phyloP scores from a whole-genome alignment of 30 jellyfish, hydroid and myxozoan species.

The Pseudorhiza aurosa region DNA sequence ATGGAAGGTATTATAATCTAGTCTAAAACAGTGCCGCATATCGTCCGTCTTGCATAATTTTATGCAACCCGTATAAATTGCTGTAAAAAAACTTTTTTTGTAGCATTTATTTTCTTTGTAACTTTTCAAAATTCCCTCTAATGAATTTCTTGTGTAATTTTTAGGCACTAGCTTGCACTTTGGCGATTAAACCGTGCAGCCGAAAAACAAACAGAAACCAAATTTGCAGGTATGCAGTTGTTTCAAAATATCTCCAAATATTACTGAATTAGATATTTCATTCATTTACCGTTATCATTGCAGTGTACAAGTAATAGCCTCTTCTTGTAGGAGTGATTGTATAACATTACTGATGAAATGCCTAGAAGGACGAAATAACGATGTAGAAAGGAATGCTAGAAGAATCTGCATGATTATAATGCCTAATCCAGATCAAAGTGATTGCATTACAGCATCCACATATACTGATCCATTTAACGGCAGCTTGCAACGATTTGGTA shows the following conservation, averaged over 20 bases:
- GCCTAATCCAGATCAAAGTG: conserved; percentile 72
- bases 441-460: conserved; percentile 34
- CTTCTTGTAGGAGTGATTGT: conserved; percentile 67
- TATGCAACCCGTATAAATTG: too few species aligned
- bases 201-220: conserved; percentile 60
- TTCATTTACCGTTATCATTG: neutral
- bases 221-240: conserved; percentile 48
- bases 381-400: conserved; percentile 15
- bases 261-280: neutral
- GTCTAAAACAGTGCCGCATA: too few species aligned
- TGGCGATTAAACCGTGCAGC: conserved; percentile 89
- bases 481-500: neutral
- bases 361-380: conserved; percentile 11
- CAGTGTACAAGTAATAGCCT: neutral
- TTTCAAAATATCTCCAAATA: too few species aligned
- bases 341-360: conserved; percentile 62
- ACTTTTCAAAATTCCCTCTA: too few species aligned
- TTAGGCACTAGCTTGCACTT: conserved; percentile 87
- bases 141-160: too few species aligned
- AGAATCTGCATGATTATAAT: conserved; percentile 49
- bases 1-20: conserved; percentile 92
- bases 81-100: neutral
- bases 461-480: neutral
- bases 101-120: neutral
- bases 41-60: too few species aligned